These are phyloP conservation scores for Thaleichthys pacificus DNA, from an alignment of 2,797 vertebrate species.

Conservation along the genomic window DNA sequence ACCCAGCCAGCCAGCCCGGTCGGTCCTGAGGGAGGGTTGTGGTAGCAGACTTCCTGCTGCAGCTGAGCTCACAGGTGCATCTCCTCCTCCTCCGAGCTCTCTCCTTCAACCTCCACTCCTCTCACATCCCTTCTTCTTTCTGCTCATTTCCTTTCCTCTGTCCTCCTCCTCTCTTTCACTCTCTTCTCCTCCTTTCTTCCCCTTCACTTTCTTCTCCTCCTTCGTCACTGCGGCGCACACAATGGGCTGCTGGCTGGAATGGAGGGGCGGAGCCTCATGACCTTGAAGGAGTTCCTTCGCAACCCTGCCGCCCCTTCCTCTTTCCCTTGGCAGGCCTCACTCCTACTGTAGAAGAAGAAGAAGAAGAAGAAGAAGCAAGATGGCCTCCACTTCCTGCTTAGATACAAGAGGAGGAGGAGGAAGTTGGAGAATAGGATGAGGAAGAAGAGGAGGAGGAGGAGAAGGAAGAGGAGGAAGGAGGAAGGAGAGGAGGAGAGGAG, in stretches of 20 bases:
- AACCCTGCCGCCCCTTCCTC: no score
- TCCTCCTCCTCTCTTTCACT: no score
- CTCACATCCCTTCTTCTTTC: neutral
- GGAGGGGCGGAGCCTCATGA: neutral
- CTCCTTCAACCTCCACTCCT: neutral
- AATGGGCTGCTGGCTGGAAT: neutral
- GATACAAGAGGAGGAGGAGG: neutral
- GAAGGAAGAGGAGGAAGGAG: neutral
- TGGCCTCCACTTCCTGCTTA: conserved; percentile 28
- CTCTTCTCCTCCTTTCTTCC: no score
- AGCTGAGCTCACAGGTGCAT: conserved; percentile 58
- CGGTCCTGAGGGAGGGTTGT: conserved; percentile 39
- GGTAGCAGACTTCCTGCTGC: conserved; percentile 61
- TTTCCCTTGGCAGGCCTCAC: neutral
- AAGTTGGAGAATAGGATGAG: neutral
- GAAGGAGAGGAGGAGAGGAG: neutral
- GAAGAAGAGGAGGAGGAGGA: neutral
- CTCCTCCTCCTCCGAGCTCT: neutral
- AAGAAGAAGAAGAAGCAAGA: conserved; percentile 26
- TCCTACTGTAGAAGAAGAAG: neutral
- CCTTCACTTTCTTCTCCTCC: neutral
- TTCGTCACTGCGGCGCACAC: neutral
- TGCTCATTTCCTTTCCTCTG: neutral
- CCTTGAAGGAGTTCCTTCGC: neutral
- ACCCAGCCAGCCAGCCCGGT: neutral